Base-by-base conservation (phyloP, 2,113 vertebrate genomes). In the Chamaea fasciata region DNA sequence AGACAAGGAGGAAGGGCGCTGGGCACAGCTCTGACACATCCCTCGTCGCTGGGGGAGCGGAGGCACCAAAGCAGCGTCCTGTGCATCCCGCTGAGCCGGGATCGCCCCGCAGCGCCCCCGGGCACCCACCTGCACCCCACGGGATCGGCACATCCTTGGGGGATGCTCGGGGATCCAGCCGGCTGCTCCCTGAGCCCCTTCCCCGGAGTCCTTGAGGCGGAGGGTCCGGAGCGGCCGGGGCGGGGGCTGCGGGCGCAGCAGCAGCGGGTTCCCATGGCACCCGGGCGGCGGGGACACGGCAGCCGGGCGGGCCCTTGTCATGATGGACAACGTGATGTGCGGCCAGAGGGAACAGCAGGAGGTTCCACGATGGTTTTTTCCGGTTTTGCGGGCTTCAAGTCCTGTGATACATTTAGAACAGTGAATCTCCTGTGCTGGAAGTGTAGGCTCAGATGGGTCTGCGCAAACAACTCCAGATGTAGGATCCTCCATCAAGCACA, bases 31-130 rank as follows among this genome's bases (percentile, higher is more conserved):
- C 11, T 1, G 31, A 5, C 1, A 18, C 9, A 1, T 16, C 35
- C 49, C 49, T 15, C 2, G 0, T 0, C 39, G 11, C 55, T 35
- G 5, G 21, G 18, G 27, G 10, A 6, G 30, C 1, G 0, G 3
- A 6, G 17, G 24, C 22, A 2, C 26, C 5, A 28, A 10, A 27
- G 15, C 71, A n/a, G n/a, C n/a, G n/a, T 22, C 49, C 37, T 2
- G 30, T 7, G 23, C 39, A 26, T 42, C 17, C 37, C 31, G 31
- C 8, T 2, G n/a, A 30, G 56, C 39, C 1, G 5, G 47, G 13
- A n/a, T 18, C 2, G 1, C 11, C 21, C 44, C 2, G 2, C 21
- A 17, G 63, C 63, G 37, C 11, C 46, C 33, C 46, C 1, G 1
- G 18, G 33, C 23, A 53, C 56, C n/a, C 39, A 63, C 74, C 64